phyloP scores from a whole-genome alignment of 2,888 invertebrate genomes.

The Rotaria socialis region DNA sequence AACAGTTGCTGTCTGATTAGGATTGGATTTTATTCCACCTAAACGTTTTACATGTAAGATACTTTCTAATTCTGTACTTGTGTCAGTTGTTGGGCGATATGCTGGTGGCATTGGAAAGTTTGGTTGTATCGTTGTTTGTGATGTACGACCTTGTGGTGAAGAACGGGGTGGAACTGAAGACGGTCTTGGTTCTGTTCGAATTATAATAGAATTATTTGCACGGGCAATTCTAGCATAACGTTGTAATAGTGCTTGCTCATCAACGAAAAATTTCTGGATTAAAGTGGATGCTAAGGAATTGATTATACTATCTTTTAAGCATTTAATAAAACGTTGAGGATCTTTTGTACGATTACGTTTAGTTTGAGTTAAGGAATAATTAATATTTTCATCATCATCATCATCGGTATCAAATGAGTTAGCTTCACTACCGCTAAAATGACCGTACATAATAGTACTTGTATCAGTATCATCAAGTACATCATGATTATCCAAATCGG shows the following conservation, averaged over 20 bases:
- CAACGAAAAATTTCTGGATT: not conserved
- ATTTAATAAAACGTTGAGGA: not conserved
- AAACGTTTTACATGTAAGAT: not conserved
- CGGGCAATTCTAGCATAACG: not conserved
- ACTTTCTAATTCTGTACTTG: not conserved
- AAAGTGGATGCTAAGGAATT: not conserved
- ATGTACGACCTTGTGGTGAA: not conserved
- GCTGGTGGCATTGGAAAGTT: not conserved
- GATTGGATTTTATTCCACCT: not conserved
- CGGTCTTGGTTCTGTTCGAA: not conserved
- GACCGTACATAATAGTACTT: not conserved
- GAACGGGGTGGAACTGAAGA: not conserved
- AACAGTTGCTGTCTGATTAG: not conserved
- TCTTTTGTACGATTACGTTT: not conserved
- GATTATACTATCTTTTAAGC: slow-evolving; percentile 36
- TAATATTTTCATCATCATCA: not conserved
- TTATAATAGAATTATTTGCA: not conserved
- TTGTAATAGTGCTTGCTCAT: not conserved
- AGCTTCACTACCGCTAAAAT: not conserved
- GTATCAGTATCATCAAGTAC: not conserved
- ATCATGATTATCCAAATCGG: not conserved
- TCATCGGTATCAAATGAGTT: slow-evolving; percentile 18
- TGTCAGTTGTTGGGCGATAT: not conserved
- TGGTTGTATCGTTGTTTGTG: not conserved
- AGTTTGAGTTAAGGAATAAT: not conserved